Evolutionary conservation across 2,113 vertebrate genomes (phyloP), one percentile per base, ranked within the genome.

Genomic region (Pluvianellus socialis): DNA sequence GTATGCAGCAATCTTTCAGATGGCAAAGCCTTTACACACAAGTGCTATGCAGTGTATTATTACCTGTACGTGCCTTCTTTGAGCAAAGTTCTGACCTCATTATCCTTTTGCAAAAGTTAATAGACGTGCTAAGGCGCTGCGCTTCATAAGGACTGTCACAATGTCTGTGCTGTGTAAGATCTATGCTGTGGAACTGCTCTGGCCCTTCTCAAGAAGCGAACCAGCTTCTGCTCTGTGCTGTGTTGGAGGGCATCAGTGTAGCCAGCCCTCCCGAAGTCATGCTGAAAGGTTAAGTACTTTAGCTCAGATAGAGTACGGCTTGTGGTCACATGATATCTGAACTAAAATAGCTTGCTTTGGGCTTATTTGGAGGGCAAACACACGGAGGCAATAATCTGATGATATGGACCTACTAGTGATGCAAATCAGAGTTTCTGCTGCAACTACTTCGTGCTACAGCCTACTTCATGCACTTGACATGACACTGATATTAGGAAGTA

Each of bases 331-430:
- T 6, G 6, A 28, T 63, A n/a, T 6, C 35, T 30, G 13, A 86
- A 44, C 5, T 44, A 21, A 83, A 88, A 58, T 14, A 0, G 27
- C 32, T 72, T 80, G 19, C 22, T 92, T 66, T 30, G n/a, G 32
- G 58, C 9, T 68, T 65, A 30, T 47, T 40, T 90, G 40, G 35
- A 77, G n/a, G 75, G 27, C 7, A 94, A 72, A 79, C 40, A 52
- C 1, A 0, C 18, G 6, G 0, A 62, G 56, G 21, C 35, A 44
- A 8, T 10, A 40, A 52, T 32, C 38, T 30, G 13, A 4, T 50
- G 4, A 44, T 45, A n/a, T 14, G 26, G 62, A n/a, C 42, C 8
- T 52, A 40, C 4, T 26, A 72, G 42, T 55, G 18, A 14, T 24
- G 19, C 23, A 93, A 81, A 66, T 79, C 50, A 70, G 67, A 85